Evolutionary conservation across 2,797 vertebrate species (phyloP).

Genomic region (Tragopan temminckii): DNA sequence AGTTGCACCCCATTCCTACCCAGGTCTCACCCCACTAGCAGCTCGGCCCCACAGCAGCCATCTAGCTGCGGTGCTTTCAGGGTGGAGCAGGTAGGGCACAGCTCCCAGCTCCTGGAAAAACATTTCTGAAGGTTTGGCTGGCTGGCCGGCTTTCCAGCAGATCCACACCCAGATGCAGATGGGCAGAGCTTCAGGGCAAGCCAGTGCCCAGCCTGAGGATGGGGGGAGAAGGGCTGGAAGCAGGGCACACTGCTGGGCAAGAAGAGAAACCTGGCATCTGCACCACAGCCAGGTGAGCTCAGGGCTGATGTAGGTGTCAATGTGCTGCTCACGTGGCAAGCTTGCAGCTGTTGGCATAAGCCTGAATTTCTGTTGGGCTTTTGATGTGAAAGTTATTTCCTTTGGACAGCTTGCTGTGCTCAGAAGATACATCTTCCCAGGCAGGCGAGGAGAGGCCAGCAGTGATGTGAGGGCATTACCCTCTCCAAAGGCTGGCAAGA

Average conservation of each 20-base stretch:
- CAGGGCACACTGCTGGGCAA: background rate
- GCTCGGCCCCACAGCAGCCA: rapidly evolving
- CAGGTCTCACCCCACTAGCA: background rate
- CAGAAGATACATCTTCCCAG: background rate
- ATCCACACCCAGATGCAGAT: slow-evolving; percentile 19
- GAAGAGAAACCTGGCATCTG: background rate
- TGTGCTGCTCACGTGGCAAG: background rate
- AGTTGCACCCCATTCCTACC: background rate
- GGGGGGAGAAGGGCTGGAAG: background rate
- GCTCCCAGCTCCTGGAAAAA: slow-evolving; percentile 58
- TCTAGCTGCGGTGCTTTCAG: background rate
- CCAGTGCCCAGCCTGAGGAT: rapidly evolving
- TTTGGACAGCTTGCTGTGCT: background rate
- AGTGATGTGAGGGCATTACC: background rate
- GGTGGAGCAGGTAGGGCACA: slow-evolving; percentile 29
- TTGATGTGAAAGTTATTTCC: background rate
- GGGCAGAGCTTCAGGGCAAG: background rate
- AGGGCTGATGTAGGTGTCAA: background rate
- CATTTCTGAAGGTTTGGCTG: background rate
- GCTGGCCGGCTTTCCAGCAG: background rate
- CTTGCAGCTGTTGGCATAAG: background rate
- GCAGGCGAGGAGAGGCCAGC: background rate
- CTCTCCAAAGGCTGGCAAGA: background rate
- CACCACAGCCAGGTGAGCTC: slow-evolving; percentile 3
- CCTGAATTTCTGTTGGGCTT: background rate